These are phyloP conservation scores for Sylvia atricapilla DNA, from an alignment of 2,113 vertebrate genomes.

Conservation along the genomic window DNA sequence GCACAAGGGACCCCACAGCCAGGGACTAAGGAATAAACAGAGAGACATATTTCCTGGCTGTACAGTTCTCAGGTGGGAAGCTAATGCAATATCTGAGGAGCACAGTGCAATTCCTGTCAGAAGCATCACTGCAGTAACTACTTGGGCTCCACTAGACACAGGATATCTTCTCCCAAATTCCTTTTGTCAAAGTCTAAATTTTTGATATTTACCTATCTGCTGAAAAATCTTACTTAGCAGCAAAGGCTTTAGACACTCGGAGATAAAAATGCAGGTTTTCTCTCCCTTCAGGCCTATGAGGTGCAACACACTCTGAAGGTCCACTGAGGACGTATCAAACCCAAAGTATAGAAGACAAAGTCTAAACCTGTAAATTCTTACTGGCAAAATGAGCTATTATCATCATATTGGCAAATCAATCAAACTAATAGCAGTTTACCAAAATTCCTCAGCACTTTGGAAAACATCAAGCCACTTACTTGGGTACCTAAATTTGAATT, in stretches of 20 bases:
- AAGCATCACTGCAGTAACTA: not conserved
- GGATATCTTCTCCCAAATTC: not conserved
- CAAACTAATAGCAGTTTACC: not conserved
- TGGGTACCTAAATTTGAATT: not conserved
- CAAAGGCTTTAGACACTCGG: not conserved
- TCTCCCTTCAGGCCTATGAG: not conserved
- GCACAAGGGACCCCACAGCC: too few relatives aligned
- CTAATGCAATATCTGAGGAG: accelerated
- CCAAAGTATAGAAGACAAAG: not conserved
- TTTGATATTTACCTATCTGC: not conserved
- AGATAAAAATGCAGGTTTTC: not conserved
- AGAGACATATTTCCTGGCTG: not conserved
- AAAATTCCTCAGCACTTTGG: not conserved
- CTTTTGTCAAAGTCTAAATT: not conserved
- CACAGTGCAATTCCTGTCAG: not conserved
- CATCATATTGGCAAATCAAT: not conserved
- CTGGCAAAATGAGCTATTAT: not conserved
- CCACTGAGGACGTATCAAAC: not conserved
- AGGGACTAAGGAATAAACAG: not conserved
- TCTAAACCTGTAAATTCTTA: not conserved
- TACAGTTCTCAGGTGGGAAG: not conserved
- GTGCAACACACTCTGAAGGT: not conserved
- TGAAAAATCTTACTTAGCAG: not conserved
- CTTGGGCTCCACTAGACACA: not conserved
- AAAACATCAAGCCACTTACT: not conserved